These are phyloP conservation scores for Sparidentex hasta DNA, from an alignment of 2,797 vertebrate genomes.

Conservation along the genomic window DNA sequence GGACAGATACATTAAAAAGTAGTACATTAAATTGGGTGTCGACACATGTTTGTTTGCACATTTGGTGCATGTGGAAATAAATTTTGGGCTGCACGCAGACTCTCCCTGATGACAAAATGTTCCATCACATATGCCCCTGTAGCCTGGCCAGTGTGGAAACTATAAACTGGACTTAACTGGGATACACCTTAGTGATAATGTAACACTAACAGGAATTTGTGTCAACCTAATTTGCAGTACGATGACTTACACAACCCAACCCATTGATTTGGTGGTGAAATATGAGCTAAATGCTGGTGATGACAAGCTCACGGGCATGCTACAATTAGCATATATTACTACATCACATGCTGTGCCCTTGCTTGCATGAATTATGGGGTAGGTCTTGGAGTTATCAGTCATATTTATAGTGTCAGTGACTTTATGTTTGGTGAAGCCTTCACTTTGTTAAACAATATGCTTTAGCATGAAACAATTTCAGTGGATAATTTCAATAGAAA, in stretches of 20 bases:
- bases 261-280: constrained; percentile 16
- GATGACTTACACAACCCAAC: too few relatives aligned
- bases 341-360: not conserved
- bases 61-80: not conserved
- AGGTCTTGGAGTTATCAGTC: constrained; percentile 16
- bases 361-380: constrained; percentile 2
- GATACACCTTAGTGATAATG: not conserved
- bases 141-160: not conserved
- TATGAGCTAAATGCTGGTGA: constrained; percentile 25
- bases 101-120: not conserved
- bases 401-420: constrained; percentile 6
- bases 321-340: constrained; percentile 28
- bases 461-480: not conserved
- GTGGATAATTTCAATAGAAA: not conserved
- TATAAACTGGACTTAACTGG: not conserved
- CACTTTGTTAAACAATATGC: not conserved
- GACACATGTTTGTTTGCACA: not conserved
- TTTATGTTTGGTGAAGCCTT: constrained; percentile 1
- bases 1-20: too few relatives aligned
- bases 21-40: not conserved
- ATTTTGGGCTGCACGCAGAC: not conserved
- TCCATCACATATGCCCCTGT: not conserved
- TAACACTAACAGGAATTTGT: not conserved
- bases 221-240: not conserved
- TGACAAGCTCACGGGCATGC: not conserved